Evolutionary conservation across 1,140 invertebrate species (phyloP).

Genomic region (Lysiphlebus fabarum): DNA sequence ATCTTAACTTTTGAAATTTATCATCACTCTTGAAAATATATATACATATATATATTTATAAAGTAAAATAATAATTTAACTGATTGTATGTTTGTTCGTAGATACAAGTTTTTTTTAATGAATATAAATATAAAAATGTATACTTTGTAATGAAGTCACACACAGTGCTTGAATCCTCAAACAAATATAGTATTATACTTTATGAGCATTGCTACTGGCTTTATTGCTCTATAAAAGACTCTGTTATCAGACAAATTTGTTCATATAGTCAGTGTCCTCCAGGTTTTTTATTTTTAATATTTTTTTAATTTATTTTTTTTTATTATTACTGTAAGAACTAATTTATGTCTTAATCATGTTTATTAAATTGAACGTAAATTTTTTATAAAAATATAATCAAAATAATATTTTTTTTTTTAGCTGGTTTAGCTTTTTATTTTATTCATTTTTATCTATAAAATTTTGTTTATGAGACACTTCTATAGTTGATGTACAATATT

Average conservation of each 20-base stretch:
- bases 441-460: too few relatives aligned
- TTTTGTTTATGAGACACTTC: too few relatives aligned
- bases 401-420: too few relatives aligned
- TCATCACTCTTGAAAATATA: too few relatives aligned
- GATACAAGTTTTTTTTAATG: too few relatives aligned
- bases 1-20: too few relatives aligned
- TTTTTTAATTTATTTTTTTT: not conserved
- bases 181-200: constrained; percentile 37
- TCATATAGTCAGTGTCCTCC: not conserved
- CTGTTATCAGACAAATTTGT: constrained; percentile 32
- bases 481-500: too few relatives aligned
- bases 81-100: too few relatives aligned
- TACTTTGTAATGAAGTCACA: constrained; percentile 34
- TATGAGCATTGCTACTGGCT: constrained; percentile 30
- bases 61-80: not conserved
- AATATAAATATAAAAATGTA: not conserved
- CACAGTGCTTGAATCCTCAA: constrained; percentile 19
- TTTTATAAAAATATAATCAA: too few relatives aligned
- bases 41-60: too few relatives aligned
- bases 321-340: not conserved
- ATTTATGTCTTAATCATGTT: not conserved
- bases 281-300: not conserved
- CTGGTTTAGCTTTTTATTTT: too few relatives aligned
- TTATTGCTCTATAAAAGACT: constrained; percentile 33
- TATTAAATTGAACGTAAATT: too few relatives aligned